phyloP scores from a whole-genome alignment of 2,113 vertebrate species.

The Malurus elegans region DNA sequence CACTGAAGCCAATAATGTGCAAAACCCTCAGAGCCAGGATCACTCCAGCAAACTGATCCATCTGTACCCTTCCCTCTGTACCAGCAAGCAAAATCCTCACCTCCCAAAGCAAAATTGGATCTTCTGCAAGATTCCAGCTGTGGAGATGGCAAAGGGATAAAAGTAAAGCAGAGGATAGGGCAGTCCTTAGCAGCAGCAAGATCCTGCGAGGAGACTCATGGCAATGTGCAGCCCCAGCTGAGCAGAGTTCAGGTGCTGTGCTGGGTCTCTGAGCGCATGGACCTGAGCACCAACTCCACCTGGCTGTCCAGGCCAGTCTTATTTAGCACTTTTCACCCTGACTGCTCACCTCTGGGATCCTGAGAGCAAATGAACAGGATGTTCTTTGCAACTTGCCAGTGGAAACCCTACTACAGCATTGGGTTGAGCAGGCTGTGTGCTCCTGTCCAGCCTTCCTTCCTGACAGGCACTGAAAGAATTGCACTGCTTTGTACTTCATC shows the following conservation, averaged over 20 bases:
- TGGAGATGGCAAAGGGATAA: neutral
- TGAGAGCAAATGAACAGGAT: rapidly evolving
- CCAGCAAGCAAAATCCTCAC: neutral
- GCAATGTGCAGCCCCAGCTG: rapidly evolving
- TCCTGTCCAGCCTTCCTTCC: neutral
- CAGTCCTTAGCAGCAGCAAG: neutral
- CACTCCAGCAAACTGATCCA: neutral
- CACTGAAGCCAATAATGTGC: neutral
- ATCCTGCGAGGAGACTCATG: neutral
- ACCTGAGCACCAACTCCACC: neutral
- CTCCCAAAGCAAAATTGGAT: neutral
- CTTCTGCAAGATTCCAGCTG: neutral
- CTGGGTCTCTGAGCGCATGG: rapidly evolving
- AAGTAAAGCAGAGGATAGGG: neutral
- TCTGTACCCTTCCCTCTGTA: neutral
- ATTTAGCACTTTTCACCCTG: neutral
- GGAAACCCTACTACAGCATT: rapidly evolving
- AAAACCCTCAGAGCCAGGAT: neutral
- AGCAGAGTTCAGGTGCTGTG: rapidly evolving
- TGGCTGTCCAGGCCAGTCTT: neutral
- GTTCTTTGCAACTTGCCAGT: neutral
- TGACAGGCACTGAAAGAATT: neutral
- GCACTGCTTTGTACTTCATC: neutral
- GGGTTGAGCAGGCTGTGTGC: neutral
- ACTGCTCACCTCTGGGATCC: neutral